A percentile compares a stretch with the other conserved stretches of the same genome.
Evolutionary conservation across 2,888 invertebrate genomes (phyloP).

Genomic region (Eupelmus urozonus): DNA sequence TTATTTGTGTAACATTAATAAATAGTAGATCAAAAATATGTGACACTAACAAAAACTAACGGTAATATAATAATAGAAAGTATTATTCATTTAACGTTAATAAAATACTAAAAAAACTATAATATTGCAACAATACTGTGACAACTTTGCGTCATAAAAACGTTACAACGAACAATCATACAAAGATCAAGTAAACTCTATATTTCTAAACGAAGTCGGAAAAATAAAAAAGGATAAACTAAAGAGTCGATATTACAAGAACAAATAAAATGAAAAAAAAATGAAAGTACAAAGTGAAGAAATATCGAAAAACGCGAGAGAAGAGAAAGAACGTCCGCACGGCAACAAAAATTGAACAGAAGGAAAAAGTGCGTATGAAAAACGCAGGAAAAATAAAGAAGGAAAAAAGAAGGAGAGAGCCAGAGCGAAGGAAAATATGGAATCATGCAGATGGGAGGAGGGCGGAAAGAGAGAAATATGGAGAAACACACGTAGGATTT

Average conservation of each 20-base stretch:
- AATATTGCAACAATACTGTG: no score
- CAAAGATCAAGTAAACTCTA: no score
- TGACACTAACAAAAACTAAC: no score
- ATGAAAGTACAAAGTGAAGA: neutral
- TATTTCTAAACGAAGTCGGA: neutral
- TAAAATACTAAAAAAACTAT: no score
- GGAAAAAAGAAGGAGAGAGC: conserved; percentile 1
- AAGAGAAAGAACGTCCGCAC: neutral
- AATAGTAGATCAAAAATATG: no score
- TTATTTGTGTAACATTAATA: no score
- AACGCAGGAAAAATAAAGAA: neutral
- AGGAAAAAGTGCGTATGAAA: neutral
- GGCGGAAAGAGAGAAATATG: neutral
- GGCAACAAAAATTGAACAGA: no score
- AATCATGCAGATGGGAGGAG: conserved; percentile 11
- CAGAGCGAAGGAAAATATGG: conserved; percentile 4
- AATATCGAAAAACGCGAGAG: neutral
- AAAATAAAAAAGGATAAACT: neutral
- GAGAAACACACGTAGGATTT: conserved; percentile 22
- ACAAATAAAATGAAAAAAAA: neutral
- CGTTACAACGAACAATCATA: no score
- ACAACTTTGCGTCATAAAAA: no score
- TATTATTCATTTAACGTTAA: no score
- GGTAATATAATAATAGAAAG: no score
- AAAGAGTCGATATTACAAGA: neutral